Conservation (phyloP, 2,888 invertebrate species). For the Diachrysia chrysitis region DNA sequence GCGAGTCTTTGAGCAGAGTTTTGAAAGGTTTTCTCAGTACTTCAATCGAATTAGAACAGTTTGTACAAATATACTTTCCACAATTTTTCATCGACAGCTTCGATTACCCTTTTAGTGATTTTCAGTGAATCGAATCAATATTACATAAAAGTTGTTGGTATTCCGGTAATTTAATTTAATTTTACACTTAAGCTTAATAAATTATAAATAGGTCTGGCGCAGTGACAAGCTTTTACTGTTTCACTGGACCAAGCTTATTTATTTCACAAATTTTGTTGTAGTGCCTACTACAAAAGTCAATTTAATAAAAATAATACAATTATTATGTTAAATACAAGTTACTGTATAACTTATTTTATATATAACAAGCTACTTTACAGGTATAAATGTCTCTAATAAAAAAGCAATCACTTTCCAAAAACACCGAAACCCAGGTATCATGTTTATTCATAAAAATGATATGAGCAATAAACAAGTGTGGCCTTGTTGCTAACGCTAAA, state of each 20-base stretch:
- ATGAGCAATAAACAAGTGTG: constrained; percentile 42
- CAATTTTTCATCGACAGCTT: not conserved
- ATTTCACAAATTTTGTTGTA: too few species aligned
- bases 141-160: not conserved
- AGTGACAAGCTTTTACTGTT: too few species aligned
- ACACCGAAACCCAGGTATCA: constrained; percentile 27
- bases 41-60: constrained; percentile 1
- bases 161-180: too few species aligned
- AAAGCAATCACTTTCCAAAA: not conserved
- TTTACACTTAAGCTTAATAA: too few species aligned
- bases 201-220: too few species aligned
- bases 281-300: too few species aligned
- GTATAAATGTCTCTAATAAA: not conserved
- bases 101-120: not conserved
- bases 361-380: too few species aligned
- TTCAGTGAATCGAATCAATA: not conserved
- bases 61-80: not conserved
- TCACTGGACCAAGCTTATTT: too few species aligned
- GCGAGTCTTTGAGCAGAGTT: too few species aligned
- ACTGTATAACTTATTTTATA: too few species aligned
- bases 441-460: constrained; percentile 51
- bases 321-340: too few species aligned
- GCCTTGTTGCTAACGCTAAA: constrained; percentile 35
- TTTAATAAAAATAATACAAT: too few species aligned
- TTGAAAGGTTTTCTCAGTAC: not conserved